Evolutionary conservation across 2,888 invertebrate species (phyloP).

Genomic region (Sphaerolaimus hirsutus): DNA sequence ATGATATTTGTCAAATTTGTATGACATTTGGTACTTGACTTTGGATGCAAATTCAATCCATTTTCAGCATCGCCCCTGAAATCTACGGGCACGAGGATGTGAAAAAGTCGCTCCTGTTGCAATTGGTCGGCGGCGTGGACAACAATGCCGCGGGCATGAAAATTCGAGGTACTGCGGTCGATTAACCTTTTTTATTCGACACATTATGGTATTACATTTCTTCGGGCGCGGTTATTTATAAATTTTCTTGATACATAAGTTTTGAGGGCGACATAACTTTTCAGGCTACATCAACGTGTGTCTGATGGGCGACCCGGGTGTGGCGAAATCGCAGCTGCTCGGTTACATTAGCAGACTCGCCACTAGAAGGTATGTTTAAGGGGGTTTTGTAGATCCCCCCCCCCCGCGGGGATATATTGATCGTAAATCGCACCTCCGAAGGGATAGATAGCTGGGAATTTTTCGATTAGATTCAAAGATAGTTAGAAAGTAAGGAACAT

Average conservation of each 20-base stretch:
- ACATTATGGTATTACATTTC: slow-evolving; percentile 1
- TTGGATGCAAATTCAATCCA: no score
- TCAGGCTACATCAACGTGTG: slow-evolving; percentile 62
- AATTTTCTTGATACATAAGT: neutral
- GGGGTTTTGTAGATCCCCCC: no score
- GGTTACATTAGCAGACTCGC: slow-evolving; percentile 79
- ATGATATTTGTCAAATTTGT: no score
- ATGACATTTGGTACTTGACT: no score
- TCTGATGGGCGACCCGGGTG: slow-evolving; percentile 97
- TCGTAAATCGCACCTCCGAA: no score
- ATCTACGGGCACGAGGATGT: slow-evolving; percentile 94
- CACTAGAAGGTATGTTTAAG: no score
- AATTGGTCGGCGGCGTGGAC: slow-evolving; percentile 55
- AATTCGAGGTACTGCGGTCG: slow-evolving; percentile 46
- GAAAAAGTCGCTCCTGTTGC: slow-evolving; percentile 73
- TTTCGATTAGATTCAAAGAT: no score
- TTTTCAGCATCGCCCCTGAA: slow-evolving; percentile 68
- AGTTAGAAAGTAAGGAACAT: no score
- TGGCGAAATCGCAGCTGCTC: slow-evolving; percentile 88
- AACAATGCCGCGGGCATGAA: slow-evolving; percentile 85
- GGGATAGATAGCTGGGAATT: no score
- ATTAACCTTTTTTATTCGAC: neutral
- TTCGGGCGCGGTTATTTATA: slow-evolving; percentile 1
- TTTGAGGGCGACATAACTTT: slow-evolving; percentile 3
- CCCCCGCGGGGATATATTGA: no score